A percentile compares a stretch with the other conserved stretches of the same genome.
phyloP scores from a whole-genome alignment of 2,113 vertebrate species.

The Oryzias celebensis region DNA sequence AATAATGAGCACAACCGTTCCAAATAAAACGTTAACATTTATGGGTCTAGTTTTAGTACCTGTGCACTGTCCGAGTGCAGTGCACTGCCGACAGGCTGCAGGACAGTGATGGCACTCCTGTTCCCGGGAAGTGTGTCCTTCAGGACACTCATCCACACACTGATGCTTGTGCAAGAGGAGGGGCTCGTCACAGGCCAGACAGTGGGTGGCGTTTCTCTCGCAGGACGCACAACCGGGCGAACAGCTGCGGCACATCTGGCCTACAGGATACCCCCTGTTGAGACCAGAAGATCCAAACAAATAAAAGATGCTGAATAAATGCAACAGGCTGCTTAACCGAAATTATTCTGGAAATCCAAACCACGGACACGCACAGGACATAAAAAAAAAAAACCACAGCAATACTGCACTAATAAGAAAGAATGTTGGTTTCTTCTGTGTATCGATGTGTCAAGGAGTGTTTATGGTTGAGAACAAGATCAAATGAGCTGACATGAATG shows the following conservation, averaged over 20 bases:
- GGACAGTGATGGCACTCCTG: constrained; percentile 84
- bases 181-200: constrained; percentile 79
- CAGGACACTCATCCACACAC: constrained; percentile 81
- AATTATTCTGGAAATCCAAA: not conserved
- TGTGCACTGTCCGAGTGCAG: constrained; percentile 79
- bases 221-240: constrained; percentile 80
- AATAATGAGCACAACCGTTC: no score
- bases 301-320: not conserved
- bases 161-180: constrained; percentile 76
- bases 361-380: no score
- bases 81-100: constrained; percentile 82
- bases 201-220: constrained; percentile 77
- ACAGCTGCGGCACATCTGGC: constrained; percentile 77
- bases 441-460: no score
- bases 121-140: constrained; percentile 69
- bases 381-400: no score
- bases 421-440: no score
- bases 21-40: no score
- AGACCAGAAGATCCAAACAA: not conserved
- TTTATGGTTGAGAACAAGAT: not conserved
- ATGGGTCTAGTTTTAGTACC: constrained; percentile 67
- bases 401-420: no score
- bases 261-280: constrained; percentile 81
- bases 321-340: not conserved
- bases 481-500: constrained; percentile 9